These are phyloP conservation scores for Apodemia zela DNA, from an alignment of 2,888 invertebrate species.

Conservation along the genomic window DNA sequence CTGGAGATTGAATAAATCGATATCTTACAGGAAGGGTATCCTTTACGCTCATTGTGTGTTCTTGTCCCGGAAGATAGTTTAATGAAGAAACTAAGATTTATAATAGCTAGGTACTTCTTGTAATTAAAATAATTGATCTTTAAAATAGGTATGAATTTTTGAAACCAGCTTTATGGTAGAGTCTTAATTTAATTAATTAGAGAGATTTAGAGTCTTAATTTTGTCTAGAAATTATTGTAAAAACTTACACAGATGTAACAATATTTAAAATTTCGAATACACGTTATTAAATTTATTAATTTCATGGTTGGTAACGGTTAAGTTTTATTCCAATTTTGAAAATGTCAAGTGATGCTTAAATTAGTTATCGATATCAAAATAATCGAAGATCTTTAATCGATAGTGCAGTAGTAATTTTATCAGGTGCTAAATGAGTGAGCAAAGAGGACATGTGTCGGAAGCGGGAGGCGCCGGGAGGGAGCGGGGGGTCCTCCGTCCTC, in stretches of 20 bases:
- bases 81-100: neutral
- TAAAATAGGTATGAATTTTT: neutral
- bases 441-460: constrained; percentile 40
- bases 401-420: constrained; percentile 40
- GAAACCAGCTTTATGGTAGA: neutral
- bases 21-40: neutral
- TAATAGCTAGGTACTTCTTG: neutral
- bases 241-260: too few relatives aligned
- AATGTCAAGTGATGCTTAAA: neutral
- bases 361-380: neutral
- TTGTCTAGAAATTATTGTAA: too few relatives aligned
- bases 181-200: too few relatives aligned
- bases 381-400: constrained; percentile 23
- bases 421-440: constrained; percentile 43
- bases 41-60: neutral
- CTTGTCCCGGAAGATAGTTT: neutral
- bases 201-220: too few relatives aligned
- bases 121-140: neutral
- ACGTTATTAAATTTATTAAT: neutral
- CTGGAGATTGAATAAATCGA: neutral
- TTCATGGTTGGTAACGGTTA: neutral
- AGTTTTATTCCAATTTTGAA: neutral
- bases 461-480: constrained; percentile 38
- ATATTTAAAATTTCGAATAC: neutral
- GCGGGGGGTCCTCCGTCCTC: constrained; percentile 34